Percentiles rank a stretch among this genome's conserved stretches.
Evolutionary conservation across 2,888 invertebrate species (phyloP).

Genomic region (Tribolium freemani): DNA sequence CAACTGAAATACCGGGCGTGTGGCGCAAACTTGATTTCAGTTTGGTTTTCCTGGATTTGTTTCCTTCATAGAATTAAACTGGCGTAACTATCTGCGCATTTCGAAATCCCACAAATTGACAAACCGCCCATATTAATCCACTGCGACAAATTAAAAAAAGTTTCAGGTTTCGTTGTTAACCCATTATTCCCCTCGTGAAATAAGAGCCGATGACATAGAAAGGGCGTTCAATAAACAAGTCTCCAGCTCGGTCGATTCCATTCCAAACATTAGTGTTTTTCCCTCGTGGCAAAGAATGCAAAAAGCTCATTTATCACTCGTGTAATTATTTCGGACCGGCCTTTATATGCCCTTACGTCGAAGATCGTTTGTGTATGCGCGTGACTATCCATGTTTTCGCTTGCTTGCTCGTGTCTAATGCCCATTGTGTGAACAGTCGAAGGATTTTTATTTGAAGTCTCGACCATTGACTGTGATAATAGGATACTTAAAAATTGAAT

Average conservation of each 20-base stretch:
- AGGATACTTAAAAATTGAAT: constrained; percentile 38
- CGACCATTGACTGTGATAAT: constrained; percentile 38
- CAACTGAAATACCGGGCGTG: too few relatives aligned
- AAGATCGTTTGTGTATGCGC: constrained; percentile 21
- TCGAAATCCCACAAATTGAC: background rate
- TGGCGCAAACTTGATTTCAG: too few relatives aligned
- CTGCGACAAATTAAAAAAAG: constrained; percentile 17
- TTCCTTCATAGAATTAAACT: too few relatives aligned
- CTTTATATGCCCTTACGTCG: constrained; percentile 5
- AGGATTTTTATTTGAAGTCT: constrained; percentile 38
- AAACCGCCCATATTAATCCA: background rate
- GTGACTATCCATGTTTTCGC: constrained; percentile 42
- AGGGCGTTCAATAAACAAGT: constrained; percentile 2
- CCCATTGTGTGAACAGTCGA: constrained; percentile 35
- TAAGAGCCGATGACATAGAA: constrained; percentile 7
- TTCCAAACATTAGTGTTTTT: background rate
- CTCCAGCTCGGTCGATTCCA: background rate
- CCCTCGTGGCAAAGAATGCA: constrained; percentile 1
- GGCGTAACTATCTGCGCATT: background rate
- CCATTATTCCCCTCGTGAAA: constrained; percentile 14
- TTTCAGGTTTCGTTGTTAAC: constrained; percentile 2
- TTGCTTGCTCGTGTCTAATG: constrained; percentile 41
- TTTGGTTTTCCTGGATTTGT: too few relatives aligned
- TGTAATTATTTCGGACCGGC: constrained; percentile 18
- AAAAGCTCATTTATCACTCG: background rate